Evolutionary conservation across 1,140 invertebrate genomes (phyloP), one percentile per base, ranked within the genome.

Genomic region (Euwallacea fornicatus): DNA sequence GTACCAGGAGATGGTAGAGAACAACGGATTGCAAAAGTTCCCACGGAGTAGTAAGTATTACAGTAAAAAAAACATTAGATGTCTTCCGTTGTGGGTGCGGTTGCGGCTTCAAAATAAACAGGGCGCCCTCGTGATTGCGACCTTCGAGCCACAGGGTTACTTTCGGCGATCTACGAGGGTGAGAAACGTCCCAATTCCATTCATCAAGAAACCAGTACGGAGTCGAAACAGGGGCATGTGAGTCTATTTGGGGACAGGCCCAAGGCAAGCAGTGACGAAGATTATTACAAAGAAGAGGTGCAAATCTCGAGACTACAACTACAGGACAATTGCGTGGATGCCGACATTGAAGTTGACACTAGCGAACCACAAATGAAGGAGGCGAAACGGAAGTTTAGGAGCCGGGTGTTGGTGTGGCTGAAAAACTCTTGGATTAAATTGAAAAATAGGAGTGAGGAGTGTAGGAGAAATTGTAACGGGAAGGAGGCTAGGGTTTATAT

Each of bases 401-500:
- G 69, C n/a, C 44, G 61, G 16, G 54, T 70, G 2, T 15, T 64
- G 33, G 6, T 70, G 33, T 70, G 69, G 69, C 13, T 70, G 15
- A 70, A 65, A 16, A 63, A 62, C 8, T 70, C 69, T 42, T 70
- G 69, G 69, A 58, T 70, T 9, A 58, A 13, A 10, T 58, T 70
- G 6, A 70, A 59, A 46, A 11, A 64, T 56, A 64, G 58, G 42
- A 56, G n/a, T 7, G 61, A 70, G 2, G 69, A 64, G 13, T 46
- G 61, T 41, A 53, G 41, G 7, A 55, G 9, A 21, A 58, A 58
- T 55, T 11, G 44, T 15, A 41, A 42, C 33, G 66, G 7, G 9
- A 21, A 68, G 15, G 44, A 44, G 15, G 7, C 9, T 1, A 33
- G 4, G 21, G 33, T 41, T 7, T 13, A n/a, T 7, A 15, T 33